Percentiles rank a stretch among this genome's conserved stretches.
Conservation (phyloP, 2,797 vertebrate genomes). For the Rhodeus uyekii region DNA sequence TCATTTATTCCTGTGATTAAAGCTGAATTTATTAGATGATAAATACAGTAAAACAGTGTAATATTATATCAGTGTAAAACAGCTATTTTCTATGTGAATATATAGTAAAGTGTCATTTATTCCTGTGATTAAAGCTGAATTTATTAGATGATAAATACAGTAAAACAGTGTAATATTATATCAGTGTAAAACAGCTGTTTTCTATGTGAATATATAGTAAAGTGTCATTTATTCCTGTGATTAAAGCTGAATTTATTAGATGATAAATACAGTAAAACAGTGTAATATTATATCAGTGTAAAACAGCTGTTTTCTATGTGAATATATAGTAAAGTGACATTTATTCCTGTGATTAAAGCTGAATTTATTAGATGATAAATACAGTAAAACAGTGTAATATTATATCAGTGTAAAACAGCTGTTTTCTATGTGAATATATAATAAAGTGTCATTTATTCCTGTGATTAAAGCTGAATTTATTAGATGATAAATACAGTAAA, state of each 20-base stretch:
- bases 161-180: too few species aligned
- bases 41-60: too few species aligned
- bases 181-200: not conserved
- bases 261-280: too few species aligned
- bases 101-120: not conserved
- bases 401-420: not conserved
- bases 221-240: not conserved
- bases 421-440: not conserved
- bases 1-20: not conserved
- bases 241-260: not conserved
- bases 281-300: not conserved
- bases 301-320: not conserved
- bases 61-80: not conserved
- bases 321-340: not conserved
- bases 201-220: not conserved
- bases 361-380: too few species aligned
- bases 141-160: too few species aligned
- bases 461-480: not conserved
- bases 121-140: not conserved
- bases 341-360: not conserved
- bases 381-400: too few species aligned
- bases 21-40: too few species aligned
- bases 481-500: not conserved
- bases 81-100: not conserved
- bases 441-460: not conserved